Evolutionary conservation across 2,113 vertebrate genomes (phyloP).

Genomic region (Ictalurus furcatus): DNA sequence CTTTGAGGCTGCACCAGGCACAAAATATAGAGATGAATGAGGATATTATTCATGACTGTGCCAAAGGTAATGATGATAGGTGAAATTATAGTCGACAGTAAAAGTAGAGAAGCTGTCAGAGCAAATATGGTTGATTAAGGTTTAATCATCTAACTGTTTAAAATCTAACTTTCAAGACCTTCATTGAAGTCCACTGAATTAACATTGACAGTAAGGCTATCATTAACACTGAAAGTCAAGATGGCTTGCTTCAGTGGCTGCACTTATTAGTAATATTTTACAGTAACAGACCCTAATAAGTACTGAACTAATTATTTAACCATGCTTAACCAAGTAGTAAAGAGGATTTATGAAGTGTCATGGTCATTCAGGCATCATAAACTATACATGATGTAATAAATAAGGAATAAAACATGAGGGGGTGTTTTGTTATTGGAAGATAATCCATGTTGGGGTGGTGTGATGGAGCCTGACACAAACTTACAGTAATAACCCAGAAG

Average conservation of each 20-base stretch:
- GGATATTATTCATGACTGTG: constrained; percentile 68
- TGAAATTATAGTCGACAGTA: constrained; percentile 64
- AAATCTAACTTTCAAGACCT: constrained; percentile 57
- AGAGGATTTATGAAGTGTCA: background rate
- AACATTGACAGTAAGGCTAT: constrained; percentile 31
- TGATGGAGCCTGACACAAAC: background rate
- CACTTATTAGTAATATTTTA: background rate
- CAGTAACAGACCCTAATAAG: background rate
- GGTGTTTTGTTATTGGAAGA: background rate
- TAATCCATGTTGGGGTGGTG: background rate
- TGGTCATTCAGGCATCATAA: background rate
- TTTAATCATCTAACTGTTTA: constrained; percentile 53
- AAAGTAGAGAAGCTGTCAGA: constrained; percentile 59
- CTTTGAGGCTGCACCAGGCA: constrained; percentile 28
- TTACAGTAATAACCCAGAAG: background rate
- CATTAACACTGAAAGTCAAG: constrained; percentile 18
- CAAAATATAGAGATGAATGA: constrained; percentile 64
- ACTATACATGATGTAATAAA: background rate
- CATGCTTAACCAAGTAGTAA: background rate
- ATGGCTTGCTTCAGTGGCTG: constrained; percentile 2
- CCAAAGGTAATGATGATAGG: constrained; percentile 58
- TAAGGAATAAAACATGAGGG: background rate
- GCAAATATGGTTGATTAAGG: constrained; percentile 57
- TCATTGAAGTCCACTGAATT: constrained; percentile 52
- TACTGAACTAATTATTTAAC: background rate